Evolutionary conservation across 2,113 vertebrate species (phyloP).

Genomic region (Equus przewalskii): DNA sequence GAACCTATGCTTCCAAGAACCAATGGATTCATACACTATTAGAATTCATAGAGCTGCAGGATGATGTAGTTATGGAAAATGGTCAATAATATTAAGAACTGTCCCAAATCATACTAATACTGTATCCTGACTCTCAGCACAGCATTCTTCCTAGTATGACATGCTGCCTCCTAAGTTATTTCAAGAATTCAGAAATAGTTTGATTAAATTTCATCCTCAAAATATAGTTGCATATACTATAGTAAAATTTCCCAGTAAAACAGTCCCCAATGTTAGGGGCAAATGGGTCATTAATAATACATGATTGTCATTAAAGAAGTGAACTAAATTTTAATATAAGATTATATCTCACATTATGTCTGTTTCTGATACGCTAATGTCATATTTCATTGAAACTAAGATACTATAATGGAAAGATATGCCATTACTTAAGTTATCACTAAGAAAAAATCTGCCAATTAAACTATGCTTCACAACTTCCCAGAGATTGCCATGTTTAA

Average conservation of each 20-base stretch:
- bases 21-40: neutral
- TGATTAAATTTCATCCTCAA: neutral
- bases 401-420: neutral
- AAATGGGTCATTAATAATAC: neutral
- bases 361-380: neutral
- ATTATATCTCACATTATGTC: neutral
- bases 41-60: neutral
- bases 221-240: neutral
- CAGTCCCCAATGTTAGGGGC: neutral
- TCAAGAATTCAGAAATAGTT: slow-evolving; percentile 13
- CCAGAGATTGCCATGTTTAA: neutral
- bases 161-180: neutral
- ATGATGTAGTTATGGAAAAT: neutral
- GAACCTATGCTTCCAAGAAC: neutral
- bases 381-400: neutral
- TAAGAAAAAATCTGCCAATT: neutral
- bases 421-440: neutral
- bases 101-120: neutral
- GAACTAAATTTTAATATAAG: neutral
- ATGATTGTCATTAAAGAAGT: neutral
- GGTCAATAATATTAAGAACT: neutral
- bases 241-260: neutral
- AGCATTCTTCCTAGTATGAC: neutral
- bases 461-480: neutral
- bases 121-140: neutral